Evolutionary conservation across 1,140 invertebrate genomes (phyloP), one percentile per base, ranked within the genome.

Genomic region (Lepidurus arcticus): DNA sequence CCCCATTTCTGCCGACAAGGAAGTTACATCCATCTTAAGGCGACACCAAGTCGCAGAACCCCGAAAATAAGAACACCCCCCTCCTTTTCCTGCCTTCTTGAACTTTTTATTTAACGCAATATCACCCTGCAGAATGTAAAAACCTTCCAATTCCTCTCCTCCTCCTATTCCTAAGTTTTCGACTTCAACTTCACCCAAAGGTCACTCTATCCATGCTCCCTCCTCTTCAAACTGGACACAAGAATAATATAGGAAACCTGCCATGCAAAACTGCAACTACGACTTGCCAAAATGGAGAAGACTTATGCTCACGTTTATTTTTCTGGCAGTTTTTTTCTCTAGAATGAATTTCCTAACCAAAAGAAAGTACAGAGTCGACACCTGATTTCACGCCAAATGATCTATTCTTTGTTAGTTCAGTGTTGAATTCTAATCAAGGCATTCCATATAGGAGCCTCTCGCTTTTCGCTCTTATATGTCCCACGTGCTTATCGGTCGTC

Each of bases 321-420:
- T 21, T n/a, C 53, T 65, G 1, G 13, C 21, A 65, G 47, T 13
- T 24, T 24, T 24, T 24, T 24, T 24, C 24, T 24, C 8, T 1
- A 11, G 53, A 21, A 21, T n/a, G n/a, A 21, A 9, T 65, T 65
- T 65, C 8, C 53, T 7, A 65, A 21, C n/a, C 7, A 7, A 65
- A 16, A 65, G 0, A 65, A 65, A 65, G 21, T 7, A 13, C 21
- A 16, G 53, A 21, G 53, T 21, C 16, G 53, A 65, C 53, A 65
- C 21, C 53, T n/a, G 16, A 65, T 65, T 65, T 65, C 53, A 65
- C 16, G 53, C 53, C 21, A 65, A 65, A 65, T 16, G 53, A 65
- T 65, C 53, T 65, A 65, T 65, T 65, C 53, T 65, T 65, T 65
- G 53, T 65, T 21, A 65, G 53, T 65, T 65, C 53, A 65, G 53